These are phyloP conservation scores for Clunio marinus DNA, from an alignment of 2,888 invertebrate genomes.

Conservation along the genomic window DNA sequence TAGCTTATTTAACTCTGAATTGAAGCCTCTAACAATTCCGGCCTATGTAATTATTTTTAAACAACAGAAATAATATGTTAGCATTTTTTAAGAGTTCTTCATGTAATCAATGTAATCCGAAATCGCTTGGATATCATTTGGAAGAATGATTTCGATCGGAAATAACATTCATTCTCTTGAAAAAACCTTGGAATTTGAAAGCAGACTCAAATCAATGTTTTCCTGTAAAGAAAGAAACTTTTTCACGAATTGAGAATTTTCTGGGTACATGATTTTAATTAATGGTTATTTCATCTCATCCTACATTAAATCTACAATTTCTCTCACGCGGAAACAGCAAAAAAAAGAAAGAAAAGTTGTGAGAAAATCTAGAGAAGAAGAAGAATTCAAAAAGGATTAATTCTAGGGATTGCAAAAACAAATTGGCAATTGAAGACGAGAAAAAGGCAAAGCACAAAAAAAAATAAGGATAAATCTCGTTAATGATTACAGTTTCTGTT, in stretches of 20 bases:
- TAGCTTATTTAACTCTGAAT: too few species aligned
- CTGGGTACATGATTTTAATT: constrained; percentile 29
- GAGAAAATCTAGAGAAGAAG: constrained; percentile 3
- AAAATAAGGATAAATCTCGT: constrained; percentile 33
- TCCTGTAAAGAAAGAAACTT: too few species aligned
- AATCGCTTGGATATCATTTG: too few species aligned
- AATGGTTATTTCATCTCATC: constrained; percentile 26
- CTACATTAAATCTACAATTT: neutral
- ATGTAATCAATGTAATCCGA: too few species aligned
- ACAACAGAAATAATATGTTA: too few species aligned
- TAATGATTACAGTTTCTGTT: constrained; percentile 32
- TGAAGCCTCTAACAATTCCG: too few species aligned
- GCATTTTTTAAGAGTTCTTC: too few species aligned
- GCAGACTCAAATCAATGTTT: too few species aligned
- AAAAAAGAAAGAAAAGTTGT: constrained; percentile 9
- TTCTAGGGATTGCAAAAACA: constrained; percentile 23
- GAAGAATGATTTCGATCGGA: too few species aligned
- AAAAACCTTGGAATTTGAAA: too few species aligned
- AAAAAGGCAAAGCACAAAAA: neutral
- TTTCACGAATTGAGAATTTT: constrained; percentile 3
- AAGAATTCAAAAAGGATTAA: constrained; percentile 23
- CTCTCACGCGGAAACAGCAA: neutral
- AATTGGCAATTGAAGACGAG: constrained; percentile 25
- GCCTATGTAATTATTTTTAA: too few species aligned
- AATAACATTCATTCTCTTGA: too few species aligned